A percentile compares a stretch with the other conserved stretches of the same genome.
Conservation (phyloP, 2,888 invertebrate genomes). For the Aporophyla lueneburgensis region DNA sequence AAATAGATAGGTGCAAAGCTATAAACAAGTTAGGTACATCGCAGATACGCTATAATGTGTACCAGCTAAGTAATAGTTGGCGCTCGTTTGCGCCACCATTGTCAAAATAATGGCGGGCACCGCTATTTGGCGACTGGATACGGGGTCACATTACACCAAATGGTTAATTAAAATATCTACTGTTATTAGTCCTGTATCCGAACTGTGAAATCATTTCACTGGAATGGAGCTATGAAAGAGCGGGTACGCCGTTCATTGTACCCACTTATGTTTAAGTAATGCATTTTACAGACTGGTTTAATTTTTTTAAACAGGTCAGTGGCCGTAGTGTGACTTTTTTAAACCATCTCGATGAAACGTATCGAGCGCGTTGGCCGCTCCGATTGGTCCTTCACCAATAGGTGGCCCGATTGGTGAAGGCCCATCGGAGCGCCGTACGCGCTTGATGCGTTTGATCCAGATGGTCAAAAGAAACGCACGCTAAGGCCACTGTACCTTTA, state of each 20-base stretch:
- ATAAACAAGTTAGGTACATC: conserved; percentile 60
- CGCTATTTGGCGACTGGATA: conserved; percentile 66
- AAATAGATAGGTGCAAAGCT: conserved; percentile 48
- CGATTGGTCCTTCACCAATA: too few species aligned
- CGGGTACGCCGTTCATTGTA: conserved; percentile 55
- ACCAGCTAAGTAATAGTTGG: conserved; percentile 61
- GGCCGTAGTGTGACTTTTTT: too few species aligned
- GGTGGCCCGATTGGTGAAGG: too few species aligned
- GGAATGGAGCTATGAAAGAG: conserved; percentile 65
- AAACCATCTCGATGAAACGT: too few species aligned
- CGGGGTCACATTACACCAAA: conserved; percentile 67
- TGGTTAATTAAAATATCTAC: conserved; percentile 73
- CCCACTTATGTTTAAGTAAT: conserved; percentile 25
- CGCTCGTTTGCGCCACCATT: conserved; percentile 61
- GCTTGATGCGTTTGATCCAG: too few species aligned
- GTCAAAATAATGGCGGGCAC: conserved; percentile 60
- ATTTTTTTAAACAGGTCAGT: neutral
- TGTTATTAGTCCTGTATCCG: conserved; percentile 66
- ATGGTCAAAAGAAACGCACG: too few species aligned
- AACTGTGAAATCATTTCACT: conserved; percentile 68
- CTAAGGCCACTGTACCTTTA: too few species aligned
- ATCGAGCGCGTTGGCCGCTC: too few species aligned
- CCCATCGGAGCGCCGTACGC: too few species aligned
- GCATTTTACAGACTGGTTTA: conserved; percentile 33
- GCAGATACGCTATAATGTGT: conserved; percentile 59